Conservation (phyloP, 2,888 invertebrate genomes). For the Euplagia quadripunctaria region DNA sequence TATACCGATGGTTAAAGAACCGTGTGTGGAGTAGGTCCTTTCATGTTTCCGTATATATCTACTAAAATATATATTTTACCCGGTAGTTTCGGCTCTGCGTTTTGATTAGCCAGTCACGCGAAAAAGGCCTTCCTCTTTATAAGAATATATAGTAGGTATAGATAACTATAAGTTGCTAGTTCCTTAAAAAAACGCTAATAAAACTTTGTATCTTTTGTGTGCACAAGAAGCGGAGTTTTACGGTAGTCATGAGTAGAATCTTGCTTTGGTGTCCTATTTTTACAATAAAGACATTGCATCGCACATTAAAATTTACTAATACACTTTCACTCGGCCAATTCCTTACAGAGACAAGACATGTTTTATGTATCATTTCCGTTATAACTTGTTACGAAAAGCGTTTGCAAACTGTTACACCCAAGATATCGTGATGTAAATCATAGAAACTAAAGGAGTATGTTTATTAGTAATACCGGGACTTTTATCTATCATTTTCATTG, state of each 20-base stretch:
- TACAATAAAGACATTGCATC: conserved; percentile 6
- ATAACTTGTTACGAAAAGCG: conserved; percentile 33
- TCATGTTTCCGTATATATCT: background rate
- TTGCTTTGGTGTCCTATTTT: background rate
- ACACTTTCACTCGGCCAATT: conserved; percentile 41
- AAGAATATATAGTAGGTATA: too few species aligned
- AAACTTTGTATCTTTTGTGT: background rate
- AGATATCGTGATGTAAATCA: conserved; percentile 13
- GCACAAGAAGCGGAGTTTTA: background rate
- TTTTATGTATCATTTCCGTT: conserved; percentile 29
- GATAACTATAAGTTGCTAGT: background rate
- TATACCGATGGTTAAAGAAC: too few species aligned
- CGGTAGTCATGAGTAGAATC: conserved; percentile 9
- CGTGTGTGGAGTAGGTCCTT: background rate
- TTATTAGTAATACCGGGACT: conserved; percentile 5
- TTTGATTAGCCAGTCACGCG: background rate
- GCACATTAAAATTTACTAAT: conserved; percentile 36
- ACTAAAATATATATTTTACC: background rate
- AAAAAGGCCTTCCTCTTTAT: background rate
- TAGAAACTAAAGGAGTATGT: background rate
- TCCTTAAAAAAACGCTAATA: background rate
- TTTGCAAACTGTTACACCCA: conserved; percentile 15
- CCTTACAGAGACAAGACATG: conserved; percentile 16
- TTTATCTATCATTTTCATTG: conserved; percentile 35
- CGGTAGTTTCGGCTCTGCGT: background rate